These are phyloP conservation scores for Coptodon rendalli DNA, from an alignment of 2,113 vertebrate species.

Conservation along the genomic window DNA sequence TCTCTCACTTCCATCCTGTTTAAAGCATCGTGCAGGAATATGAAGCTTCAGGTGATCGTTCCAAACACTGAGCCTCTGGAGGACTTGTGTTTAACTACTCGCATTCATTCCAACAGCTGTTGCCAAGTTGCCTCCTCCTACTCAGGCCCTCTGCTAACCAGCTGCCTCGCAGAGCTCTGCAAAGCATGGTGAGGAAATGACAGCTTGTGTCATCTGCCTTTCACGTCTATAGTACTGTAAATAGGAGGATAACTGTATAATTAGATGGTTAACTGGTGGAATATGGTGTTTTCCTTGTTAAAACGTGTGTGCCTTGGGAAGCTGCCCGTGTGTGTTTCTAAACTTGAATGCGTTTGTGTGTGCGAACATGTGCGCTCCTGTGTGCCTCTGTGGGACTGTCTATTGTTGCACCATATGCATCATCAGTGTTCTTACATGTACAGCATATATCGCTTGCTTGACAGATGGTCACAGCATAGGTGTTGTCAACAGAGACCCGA, in stretches of 20 bases:
- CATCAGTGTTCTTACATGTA: neutral
- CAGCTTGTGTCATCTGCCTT: conserved; percentile 55
- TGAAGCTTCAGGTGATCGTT: conserved; percentile 43
- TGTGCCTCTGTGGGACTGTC: neutral
- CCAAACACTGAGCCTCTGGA: conserved; percentile 10
- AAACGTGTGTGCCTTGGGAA: conserved; percentile 11
- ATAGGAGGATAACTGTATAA: conserved; percentile 35
- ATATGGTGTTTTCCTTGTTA: conserved; percentile 47
- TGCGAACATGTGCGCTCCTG: neutral
- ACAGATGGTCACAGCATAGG: conserved; percentile 51
- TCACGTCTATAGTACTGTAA: conserved; percentile 43
- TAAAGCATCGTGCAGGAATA: neutral
- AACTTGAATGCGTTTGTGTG: neutral
- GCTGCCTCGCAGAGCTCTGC: conserved; percentile 45
- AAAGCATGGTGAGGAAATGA: conserved; percentile 37
- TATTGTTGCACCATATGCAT: neutral
- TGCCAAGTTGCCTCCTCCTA: conserved; percentile 26
- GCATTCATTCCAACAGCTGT: conserved; percentile 46
- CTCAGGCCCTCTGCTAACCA: conserved; percentile 56
- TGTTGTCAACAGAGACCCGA: conserved; percentile 33
- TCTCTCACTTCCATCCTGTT: neutral
- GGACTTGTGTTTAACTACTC: conserved; percentile 34
- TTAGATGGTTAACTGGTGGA: conserved; percentile 37
- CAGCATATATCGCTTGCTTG: neutral
- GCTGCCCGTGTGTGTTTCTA: conserved; percentile 5